phyloP scores from a whole-genome alignment of 2,888 invertebrate species.

The Junonia oenone region DNA sequence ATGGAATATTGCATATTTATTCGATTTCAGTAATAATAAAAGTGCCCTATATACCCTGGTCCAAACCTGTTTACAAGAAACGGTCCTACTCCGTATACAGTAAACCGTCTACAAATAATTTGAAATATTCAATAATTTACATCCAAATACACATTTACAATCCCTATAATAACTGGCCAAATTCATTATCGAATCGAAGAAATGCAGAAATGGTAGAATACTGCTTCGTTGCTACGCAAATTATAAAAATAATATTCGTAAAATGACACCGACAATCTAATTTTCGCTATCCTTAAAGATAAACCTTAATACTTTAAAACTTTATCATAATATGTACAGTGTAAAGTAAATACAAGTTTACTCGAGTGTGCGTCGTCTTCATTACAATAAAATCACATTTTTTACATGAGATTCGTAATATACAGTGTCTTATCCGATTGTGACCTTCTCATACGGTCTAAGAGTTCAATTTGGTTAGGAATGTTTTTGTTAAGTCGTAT shows the following conservation, averaged over 20 bases:
- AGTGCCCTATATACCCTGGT: slow-evolving; percentile 1
- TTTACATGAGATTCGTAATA: slow-evolving; percentile 54
- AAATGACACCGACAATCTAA: slow-evolving; percentile 45
- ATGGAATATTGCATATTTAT: neutral
- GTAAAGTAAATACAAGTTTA: slow-evolving; percentile 49
- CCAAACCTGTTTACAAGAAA: slow-evolving; percentile 1
- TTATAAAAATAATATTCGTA: slow-evolving; percentile 64
- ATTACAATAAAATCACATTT: slow-evolving; percentile 26
- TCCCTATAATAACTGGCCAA: slow-evolving; percentile 35
- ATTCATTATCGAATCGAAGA: slow-evolving; percentile 29
- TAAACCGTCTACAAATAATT: slow-evolving; percentile 1
- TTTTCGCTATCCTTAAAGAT: slow-evolving; percentile 59
- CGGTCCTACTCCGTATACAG: neutral
- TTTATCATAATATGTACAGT: slow-evolving; percentile 60
- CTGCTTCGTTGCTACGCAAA: slow-evolving; percentile 74
- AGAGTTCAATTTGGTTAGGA: slow-evolving; percentile 30
- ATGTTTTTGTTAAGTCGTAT: slow-evolving; percentile 26
- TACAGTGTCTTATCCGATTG: slow-evolving; percentile 26
- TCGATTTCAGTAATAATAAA: neutral
- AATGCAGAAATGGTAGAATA: slow-evolving; percentile 46
- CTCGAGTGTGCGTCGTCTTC: slow-evolving; percentile 31
- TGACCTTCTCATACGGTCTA: slow-evolving; percentile 14
- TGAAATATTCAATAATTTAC: slow-evolving; percentile 3
- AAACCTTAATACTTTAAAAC: slow-evolving; percentile 62
- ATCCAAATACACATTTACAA: slow-evolving; percentile 45